Evolutionary conservation across 2,113 vertebrate species (phyloP).

Genomic region (Cisticola juncidis): DNA sequence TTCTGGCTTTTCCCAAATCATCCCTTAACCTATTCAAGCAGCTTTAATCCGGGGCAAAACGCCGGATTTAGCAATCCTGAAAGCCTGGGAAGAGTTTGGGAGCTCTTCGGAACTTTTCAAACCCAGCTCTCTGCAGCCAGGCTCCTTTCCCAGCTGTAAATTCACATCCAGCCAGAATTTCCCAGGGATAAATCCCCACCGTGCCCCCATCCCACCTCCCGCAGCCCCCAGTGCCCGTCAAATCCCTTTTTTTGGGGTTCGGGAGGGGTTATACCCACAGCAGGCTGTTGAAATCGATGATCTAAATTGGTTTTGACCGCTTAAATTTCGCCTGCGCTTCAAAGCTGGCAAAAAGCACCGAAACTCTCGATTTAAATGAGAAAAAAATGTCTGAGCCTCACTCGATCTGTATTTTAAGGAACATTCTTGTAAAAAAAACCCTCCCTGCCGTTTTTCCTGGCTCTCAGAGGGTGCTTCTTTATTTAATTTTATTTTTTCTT

Average conservation of each 20-base stretch:
- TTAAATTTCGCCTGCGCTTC: background rate
- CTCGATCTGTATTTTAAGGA: slow-evolving; percentile 19
- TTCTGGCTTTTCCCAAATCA: background rate
- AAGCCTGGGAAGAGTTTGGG: background rate
- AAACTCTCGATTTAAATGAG: background rate
- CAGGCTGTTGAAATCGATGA: background rate
- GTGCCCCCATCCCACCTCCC: background rate
- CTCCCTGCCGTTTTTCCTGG: slow-evolving; percentile 8
- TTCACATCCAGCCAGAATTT: background rate
- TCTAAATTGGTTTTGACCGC: background rate
- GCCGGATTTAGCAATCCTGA: background rate
- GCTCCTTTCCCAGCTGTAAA: background rate
- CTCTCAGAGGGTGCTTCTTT: background rate
- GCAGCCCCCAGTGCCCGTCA: rapidly evolving
- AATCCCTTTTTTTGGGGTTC: rapidly evolving
- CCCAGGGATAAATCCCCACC: background rate
- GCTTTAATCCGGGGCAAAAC: background rate
- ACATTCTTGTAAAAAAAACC: background rate
- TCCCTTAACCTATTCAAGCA: background rate
- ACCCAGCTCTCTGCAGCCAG: background rate
- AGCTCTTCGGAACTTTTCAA: background rate
- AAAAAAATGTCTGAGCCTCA: background rate
- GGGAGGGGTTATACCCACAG: too few species aligned
- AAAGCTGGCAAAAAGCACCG: background rate
- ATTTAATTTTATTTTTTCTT: background rate